Evolutionary conservation across 1,140 invertebrate species (phyloP), one percentile per base, ranked within the genome.

Genomic region (Drosophila ananassae): DNA sequence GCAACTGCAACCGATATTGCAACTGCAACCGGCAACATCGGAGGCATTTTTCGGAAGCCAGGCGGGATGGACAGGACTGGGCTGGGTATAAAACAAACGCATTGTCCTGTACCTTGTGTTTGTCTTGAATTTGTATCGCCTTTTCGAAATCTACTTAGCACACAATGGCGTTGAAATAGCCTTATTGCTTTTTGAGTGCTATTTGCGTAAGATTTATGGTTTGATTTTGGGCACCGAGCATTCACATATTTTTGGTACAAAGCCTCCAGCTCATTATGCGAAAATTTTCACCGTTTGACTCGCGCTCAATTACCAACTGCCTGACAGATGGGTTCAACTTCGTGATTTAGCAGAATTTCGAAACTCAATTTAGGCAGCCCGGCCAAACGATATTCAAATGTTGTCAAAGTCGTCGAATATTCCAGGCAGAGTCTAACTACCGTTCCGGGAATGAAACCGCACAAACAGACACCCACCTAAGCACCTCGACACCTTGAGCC

Each of bases 151-250:
- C 87, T 90, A 90, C 80, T 90, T 90, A 90, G 87, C 87, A 90
- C 87, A 90, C 87, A 90, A 90, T 90, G 85, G 85, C 79, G 71
- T 74, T 78, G 85, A 79, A 89, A 82, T 84, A 74, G 85, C 73
- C 76, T 90, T 90, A 90, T 89, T 89, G 85, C 75, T 90, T 89
- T 89, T 90, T 90, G 85, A 90, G 85, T 90, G 85, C 73, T 89
- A 85, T 82, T 84, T 84, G 81, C 59, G 57, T 55, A 62, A 77
- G 81, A 85, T 84, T 85, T 85, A 80, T 84, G 81, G 81, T 73
- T 85, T 77, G 75, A 76, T 83, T 83, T 75, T 41, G 28, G 12
- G 12, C 24, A 2, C 3, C 17, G 24, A 21, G 52, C 59, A 62
- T 57, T 64, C 58, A 64, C 34, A 37, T 37, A 12, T 37, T 37